A percentile compares a stretch with the other conserved stretches of the same genome.
These are phyloP conservation scores for Dasyurus viverrinus DNA, from an alignment of 2,113 vertebrate species.

Conservation along the genomic window DNA sequence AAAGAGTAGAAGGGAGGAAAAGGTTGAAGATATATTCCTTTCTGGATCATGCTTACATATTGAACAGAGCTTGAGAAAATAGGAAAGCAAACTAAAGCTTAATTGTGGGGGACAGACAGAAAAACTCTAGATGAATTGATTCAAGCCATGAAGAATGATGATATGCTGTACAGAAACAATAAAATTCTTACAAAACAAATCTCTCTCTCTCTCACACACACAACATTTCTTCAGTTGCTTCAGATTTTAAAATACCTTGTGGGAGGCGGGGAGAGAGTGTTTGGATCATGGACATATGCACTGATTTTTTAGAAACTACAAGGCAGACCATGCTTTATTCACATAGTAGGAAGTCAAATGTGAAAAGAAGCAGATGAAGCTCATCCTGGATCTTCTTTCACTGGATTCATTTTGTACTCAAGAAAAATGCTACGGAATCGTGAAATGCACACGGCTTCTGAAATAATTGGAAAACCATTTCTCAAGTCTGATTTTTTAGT, in stretches of 20 bases:
- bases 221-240: neutral
- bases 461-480: neutral
- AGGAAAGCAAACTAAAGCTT: neutral
- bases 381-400: neutral
- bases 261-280: neutral
- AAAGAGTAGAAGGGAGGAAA: neutral
- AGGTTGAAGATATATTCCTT: neutral
- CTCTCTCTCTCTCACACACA: no score
- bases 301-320: neutral
- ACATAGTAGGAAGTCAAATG: neutral
- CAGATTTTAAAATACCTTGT: neutral
- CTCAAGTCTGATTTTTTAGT: slow-evolving; percentile 13
- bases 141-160: neutral
- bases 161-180: neutral
- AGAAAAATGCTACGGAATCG: neutral
- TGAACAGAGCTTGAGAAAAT: neutral
- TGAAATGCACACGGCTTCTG: neutral
- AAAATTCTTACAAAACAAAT: neutral
- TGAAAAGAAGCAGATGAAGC: neutral
- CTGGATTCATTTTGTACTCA: slow-evolving; percentile 35
- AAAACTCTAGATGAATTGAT: neutral
- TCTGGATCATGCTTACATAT: neutral
- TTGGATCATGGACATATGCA: neutral
- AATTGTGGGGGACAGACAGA: neutral
- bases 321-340: neutral